Evolutionary conservation across 1,140 invertebrate genomes (phyloP).

Genomic region (Heterodera schachtii): DNA sequence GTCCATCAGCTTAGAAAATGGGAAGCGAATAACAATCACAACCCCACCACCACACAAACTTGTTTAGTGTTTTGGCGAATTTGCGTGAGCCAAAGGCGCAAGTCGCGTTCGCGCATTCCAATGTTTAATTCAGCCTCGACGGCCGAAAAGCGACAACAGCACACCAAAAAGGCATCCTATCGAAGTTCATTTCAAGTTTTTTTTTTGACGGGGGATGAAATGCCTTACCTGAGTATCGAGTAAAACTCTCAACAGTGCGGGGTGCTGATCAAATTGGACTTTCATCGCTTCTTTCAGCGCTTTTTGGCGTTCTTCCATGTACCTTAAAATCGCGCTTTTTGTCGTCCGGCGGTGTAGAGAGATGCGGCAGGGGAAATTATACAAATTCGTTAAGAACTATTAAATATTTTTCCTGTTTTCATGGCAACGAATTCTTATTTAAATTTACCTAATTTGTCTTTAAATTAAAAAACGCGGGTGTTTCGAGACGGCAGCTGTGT

Average conservation of each 20-base stretch:
- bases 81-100: slow-evolving; percentile 54
- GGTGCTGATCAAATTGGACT: slow-evolving; percentile 61
- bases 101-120: slow-evolving; percentile 62
- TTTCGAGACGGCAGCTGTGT: too few relatives aligned
- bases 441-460: background rate
- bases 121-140: slow-evolving; percentile 57
- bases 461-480: too few relatives aligned
- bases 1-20: slow-evolving; percentile 52
- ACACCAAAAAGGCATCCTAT: slow-evolving; percentile 55
- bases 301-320: slow-evolving; percentile 58
- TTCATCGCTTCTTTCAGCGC: slow-evolving; percentile 56
- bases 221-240: slow-evolving; percentile 52
- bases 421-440: too few relatives aligned
- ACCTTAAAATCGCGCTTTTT: slow-evolving; percentile 32
- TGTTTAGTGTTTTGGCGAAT: slow-evolving; percentile 51
- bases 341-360: too few relatives aligned
- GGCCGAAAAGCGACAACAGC: slow-evolving; percentile 57
- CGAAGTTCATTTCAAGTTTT: background rate
- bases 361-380: too few relatives aligned
- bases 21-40: background rate
- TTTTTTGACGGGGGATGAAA: background rate
- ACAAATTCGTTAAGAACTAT: too few relatives aligned
- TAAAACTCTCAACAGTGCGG: slow-evolving; percentile 53
- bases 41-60: slow-evolving; percentile 20
- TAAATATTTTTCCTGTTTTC: too few relatives aligned